phyloP scores from a whole-genome alignment of 1,140 invertebrate species.

The Bemisia tabaci region DNA sequence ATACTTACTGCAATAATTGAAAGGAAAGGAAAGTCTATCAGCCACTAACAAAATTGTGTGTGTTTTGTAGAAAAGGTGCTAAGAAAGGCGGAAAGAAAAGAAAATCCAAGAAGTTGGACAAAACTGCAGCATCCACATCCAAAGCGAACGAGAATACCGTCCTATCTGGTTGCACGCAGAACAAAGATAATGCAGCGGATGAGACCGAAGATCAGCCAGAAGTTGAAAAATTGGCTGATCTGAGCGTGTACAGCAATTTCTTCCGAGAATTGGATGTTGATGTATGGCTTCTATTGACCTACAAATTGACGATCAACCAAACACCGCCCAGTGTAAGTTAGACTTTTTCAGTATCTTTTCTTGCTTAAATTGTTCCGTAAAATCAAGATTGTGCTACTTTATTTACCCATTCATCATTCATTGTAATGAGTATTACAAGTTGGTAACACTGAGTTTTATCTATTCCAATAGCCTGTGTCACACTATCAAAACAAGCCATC shows the following conservation, averaged over 20 bases:
- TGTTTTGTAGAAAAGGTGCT: background rate
- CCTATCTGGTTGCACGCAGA: background rate
- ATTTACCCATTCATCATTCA: too few species aligned
- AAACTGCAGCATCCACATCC: background rate
- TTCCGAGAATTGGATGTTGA: conserved; percentile 38
- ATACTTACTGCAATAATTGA: too few species aligned
- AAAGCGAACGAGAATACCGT: background rate
- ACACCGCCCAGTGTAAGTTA: conserved; percentile 17
- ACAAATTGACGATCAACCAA: conserved; percentile 29
- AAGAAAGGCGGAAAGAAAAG: background rate
- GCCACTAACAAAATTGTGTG: too few species aligned
- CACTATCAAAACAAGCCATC: too few species aligned
- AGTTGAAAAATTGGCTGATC: conserved; percentile 10
- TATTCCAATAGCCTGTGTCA: too few species aligned
- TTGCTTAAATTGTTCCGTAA: too few species aligned
- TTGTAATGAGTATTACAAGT: too few species aligned
- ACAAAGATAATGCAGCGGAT: conserved; percentile 14
- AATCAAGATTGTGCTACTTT: too few species aligned
- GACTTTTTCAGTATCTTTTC: background rate
- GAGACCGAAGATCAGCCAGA: conserved; percentile 15
- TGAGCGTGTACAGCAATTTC: conserved; percentile 20
- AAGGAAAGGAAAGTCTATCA: too few species aligned
- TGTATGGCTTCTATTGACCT: conserved; percentile 34
- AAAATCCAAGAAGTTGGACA: background rate
- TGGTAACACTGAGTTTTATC: too few species aligned